A percentile compares a stretch with the other conserved stretches of the same genome.
Evolutionary conservation across 2,797 vertebrate species (phyloP).

Genomic region (Onychomys arenicola): DNA sequence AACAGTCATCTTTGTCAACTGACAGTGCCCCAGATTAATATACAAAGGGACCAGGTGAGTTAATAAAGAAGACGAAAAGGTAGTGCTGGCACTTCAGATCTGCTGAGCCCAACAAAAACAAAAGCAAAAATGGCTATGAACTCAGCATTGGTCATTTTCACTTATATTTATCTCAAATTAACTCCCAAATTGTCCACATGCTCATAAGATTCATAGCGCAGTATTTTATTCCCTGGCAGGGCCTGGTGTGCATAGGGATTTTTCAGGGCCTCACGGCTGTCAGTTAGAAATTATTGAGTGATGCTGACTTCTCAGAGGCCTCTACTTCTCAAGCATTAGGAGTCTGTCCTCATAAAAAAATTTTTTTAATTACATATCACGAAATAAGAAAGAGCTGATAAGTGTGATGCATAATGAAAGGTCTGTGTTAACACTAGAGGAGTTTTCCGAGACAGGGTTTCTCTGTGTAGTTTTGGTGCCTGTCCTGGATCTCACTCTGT

Average conservation of each 20-base stretch:
- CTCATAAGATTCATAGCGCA: background rate
- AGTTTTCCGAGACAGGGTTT: background rate
- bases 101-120: background rate
- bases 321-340: slow-evolving; percentile 45
- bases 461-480: too few relatives aligned
- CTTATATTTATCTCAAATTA: slow-evolving; percentile 37
- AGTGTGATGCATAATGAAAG: background rate
- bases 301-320: background rate
- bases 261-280: background rate
- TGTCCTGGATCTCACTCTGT: too few relatives aligned
- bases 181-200: background rate
- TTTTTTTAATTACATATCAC: slow-evolving; percentile 51
- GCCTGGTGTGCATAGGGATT: background rate
- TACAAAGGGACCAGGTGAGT: background rate
- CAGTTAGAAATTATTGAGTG: slow-evolving; percentile 14
- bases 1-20: background rate
- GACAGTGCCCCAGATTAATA: background rate
- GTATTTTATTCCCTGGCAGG: background rate
- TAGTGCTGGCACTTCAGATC: background rate
- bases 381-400: background rate
- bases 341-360: slow-evolving; percentile 7
- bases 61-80: background rate
- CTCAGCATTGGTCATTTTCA: slow-evolving; percentile 29
- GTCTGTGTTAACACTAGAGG: background rate
- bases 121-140: background rate